Base-by-base conservation (phyloP, 2,797 vertebrate species). In the Peromyscus melanophrys region DNA sequence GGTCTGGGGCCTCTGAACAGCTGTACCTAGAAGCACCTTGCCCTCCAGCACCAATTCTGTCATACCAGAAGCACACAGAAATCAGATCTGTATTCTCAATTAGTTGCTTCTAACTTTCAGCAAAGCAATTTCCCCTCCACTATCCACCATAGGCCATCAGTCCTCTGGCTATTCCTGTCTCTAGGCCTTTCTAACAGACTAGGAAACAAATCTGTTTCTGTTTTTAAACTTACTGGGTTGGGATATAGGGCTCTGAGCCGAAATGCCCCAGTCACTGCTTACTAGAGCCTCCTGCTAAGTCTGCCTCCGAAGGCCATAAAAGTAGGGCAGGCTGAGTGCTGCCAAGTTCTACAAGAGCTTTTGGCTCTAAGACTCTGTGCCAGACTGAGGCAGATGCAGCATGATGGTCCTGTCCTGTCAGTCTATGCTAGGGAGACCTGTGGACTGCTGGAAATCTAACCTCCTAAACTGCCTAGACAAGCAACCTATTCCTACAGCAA, bases 401-500 rank as follows among this genome's bases (percentile, higher is more conserved):
- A 1, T 0, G 71, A 27, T 0, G 4, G n/a, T 21, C 37, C 12
- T 0, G 0, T 43, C 63, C 80, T 19, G 69, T 40, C 0, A 0
- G n/a, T 14, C 59, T 17, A 0, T 0, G 69, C 12, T 6, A 16
- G 6, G 37, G 21, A 59, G 21, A 25, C 31, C 3, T 11, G 10
- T 0, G 13, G n/a, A 13, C 0, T 4, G 21, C 23, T 40, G 2
- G 21, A 75, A 69, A 21, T 55, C 46, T 5, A 71, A 31, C 31
- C 13, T 37, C 59, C 4, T 19, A 31, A 37, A 14, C 16, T 27
- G 7, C 11, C 21, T 4, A 12, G 77, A 37, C 23, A 12, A 37
- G 40, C n/a, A 12, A n/a, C 11, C 40, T 49, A 17, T 10, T 16
- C 25, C 16, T 0, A 2, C 0, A 0, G 9, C 0, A 65, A 19